phyloP scores from a whole-genome alignment of 2,888 invertebrate genomes.

The Scaeva pyrastri region DNA sequence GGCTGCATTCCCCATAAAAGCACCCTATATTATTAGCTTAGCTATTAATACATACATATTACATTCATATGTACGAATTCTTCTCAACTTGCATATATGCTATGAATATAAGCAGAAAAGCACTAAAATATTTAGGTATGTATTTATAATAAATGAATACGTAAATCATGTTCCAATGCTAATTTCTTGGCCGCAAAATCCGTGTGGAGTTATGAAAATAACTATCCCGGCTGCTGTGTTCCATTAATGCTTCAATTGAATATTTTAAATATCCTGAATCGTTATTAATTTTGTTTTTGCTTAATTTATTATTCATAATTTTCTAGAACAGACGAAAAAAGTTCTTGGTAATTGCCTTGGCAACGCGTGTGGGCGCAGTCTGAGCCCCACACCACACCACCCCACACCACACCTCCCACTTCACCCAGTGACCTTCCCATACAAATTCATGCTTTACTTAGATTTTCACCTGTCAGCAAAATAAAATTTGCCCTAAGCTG shows the following conservation, averaged over 20 bases:
- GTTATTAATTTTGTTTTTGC: constrained; percentile 21
- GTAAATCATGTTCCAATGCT: constrained; percentile 51
- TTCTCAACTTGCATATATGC: too few relatives aligned
- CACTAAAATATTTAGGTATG: not conserved
- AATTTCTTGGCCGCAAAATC: constrained; percentile 18
- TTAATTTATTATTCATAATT: constrained; percentile 42
- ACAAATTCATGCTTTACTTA: constrained; percentile 5
- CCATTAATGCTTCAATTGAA: constrained; percentile 61
- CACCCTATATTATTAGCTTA: too few relatives aligned
- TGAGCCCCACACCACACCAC: not conserved
- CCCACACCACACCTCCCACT: too few relatives aligned
- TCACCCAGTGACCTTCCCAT: not conserved
- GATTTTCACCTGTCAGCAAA: constrained; percentile 57
- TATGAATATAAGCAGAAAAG: not conserved
- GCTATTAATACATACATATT: too few relatives aligned
- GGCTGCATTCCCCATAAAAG: not conserved
- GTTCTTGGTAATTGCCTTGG: constrained; percentile 22
- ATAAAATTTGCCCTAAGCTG: constrained; percentile 42
- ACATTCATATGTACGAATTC: too few relatives aligned
- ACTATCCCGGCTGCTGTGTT: constrained; percentile 15
- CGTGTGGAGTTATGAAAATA: not conserved
- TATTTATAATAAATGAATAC: not conserved
- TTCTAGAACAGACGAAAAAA: constrained; percentile 15
- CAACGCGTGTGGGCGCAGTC: not conserved
- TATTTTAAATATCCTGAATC: constrained; percentile 35